Evolutionary conservation across 2,797 vertebrate genomes (phyloP), one percentile per base, ranked within the genome.

Genomic region (Emys orbicularis): DNA sequence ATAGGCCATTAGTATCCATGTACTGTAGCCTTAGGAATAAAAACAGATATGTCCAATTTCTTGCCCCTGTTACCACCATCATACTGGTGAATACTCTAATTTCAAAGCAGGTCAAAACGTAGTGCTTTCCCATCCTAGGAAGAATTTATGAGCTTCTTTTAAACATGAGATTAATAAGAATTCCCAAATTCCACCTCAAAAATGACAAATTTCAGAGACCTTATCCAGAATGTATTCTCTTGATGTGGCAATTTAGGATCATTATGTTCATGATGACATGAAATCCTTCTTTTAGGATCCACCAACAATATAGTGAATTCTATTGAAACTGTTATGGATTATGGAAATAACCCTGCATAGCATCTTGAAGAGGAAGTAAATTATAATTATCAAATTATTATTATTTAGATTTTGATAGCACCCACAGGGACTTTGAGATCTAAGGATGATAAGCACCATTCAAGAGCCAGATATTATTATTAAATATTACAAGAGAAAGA

Each of bases 371-470:
- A 49, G 34, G 8, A 37, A 44, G 29, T 54, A 68, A 68, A 37
- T 37, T 15, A 86, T 59, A 59, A 59, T 65, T n/a, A 86, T 27
- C 56, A 23, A 50, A 83, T 52, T 52, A 80, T 54, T 53, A 81
- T 29, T 47, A 59, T 76, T 93, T 88, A 87, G 19, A 79, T 37
- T 81, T n/a, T 90, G 72, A 90, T 94, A 56, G 44, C 41, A 85
- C 80, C 21, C 27, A 52, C 31, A 57, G 91, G 34, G 3, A 34
- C 5, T 41, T 65, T 29, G 13, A n/a, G 13, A n/a, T 41, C 79
- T 68, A 6, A 3, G 15, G 87, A 23, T 59, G 29, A 91, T 56
- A 87, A 81, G 1, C 4, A 84, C 9, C 41, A 54, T 86, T 90
- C 18, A 49, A 79, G 41, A 79, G 86, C 18, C 50, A 83, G 1